A percentile compares a stretch with the other conserved stretches of the same genome.
Evolutionary conservation across 2,797 vertebrate genomes (phyloP).

Genomic region (Enteromius fasciolatus): DNA sequence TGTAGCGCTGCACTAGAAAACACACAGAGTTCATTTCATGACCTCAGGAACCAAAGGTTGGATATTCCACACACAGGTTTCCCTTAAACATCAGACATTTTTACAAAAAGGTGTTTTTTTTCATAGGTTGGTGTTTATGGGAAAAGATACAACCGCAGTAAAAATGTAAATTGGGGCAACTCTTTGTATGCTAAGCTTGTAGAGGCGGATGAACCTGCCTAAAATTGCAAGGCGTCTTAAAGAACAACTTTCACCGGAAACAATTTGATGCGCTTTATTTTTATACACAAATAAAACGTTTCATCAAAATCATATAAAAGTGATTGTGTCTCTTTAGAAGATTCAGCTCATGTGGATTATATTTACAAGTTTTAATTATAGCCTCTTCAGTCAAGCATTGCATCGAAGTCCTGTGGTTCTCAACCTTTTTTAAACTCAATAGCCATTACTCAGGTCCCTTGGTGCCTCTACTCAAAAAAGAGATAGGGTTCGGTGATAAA

Average conservation of each 20-base stretch:
- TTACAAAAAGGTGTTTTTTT: slow-evolving; percentile 18
- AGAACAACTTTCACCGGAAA: background rate
- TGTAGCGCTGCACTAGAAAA: slow-evolving; percentile 19
- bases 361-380: background rate
- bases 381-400: too few relatives aligned
- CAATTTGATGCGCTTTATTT: background rate
- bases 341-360: background rate
- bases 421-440: too few relatives aligned
- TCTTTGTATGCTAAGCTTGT: background rate
- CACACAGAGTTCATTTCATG: slow-evolving; percentile 26
- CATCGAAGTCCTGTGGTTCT: too few relatives aligned
- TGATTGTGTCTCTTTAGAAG: background rate
- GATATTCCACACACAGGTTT: slow-evolving; percentile 39
- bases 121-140: slow-evolving; percentile 33
- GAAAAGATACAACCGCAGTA: slow-evolving; percentile 20
- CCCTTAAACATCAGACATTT: slow-evolving; percentile 35
- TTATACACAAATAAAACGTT: background rate
- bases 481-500: too few relatives aligned
- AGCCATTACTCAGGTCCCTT: too few relatives aligned
- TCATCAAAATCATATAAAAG: background rate
- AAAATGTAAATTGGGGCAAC: background rate
- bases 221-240: too few relatives aligned
- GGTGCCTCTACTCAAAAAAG: too few relatives aligned
- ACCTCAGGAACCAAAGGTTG: slow-evolving; percentile 19
- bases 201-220: background rate